A percentile compares a stretch with the other conserved stretches of the same genome.
phyloP scores from a whole-genome alignment of 2,797 vertebrate species.

The Odontamblyopus lacepedii region DNA sequence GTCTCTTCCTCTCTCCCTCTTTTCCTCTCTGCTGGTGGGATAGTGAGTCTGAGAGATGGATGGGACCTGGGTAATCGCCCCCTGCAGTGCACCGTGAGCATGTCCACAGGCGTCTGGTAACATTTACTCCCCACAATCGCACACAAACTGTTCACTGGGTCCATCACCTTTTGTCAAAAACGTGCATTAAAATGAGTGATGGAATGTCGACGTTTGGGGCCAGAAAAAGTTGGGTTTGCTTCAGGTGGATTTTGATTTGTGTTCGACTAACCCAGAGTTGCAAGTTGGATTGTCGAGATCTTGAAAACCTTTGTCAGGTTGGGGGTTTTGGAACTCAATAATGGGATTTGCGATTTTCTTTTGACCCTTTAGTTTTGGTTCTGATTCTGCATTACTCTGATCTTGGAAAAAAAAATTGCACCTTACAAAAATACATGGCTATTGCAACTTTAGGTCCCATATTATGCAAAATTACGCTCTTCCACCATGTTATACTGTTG shows the following conservation, averaged over 20 bases:
- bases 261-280: not conserved
- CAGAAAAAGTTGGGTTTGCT: not conserved
- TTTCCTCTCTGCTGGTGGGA: conserved; percentile 16
- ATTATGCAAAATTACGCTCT: no score
- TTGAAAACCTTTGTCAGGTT: not conserved
- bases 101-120: conserved; percentile 69
- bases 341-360: no score
- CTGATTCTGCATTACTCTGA: no score
- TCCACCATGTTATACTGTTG: no score
- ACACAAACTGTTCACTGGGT: conserved; percentile 9
- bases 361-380: no score
- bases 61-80: conserved; percentile 70
- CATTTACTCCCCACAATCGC: conserved; percentile 59
- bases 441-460: no score
- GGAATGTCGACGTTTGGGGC: not conserved
- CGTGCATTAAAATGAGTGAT: not conserved
- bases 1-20: no score
- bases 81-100: conserved; percentile 67
- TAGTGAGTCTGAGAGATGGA: conserved; percentile 51
- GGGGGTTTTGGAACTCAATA: no score
- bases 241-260: conserved; percentile 6
- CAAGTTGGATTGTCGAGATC: not conserved
- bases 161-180: not conserved
- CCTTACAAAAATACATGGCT: no score
- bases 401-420: no score